phyloP scores from a whole-genome alignment of 2,797 vertebrate genomes.

The Lutjanus campechanus region DNA sequence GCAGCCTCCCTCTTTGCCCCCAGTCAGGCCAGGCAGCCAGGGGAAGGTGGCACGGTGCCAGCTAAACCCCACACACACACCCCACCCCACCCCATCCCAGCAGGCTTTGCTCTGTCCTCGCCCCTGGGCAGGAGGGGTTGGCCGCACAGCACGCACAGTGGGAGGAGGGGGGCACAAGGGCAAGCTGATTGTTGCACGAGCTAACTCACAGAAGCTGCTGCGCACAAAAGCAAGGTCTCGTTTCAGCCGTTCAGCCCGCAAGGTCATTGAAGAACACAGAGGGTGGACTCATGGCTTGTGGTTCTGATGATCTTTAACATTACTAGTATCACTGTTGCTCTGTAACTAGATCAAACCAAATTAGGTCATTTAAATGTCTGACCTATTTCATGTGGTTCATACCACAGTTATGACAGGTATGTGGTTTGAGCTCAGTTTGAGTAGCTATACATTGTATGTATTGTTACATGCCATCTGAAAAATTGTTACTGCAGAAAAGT shows the following conservation, averaged over 20 bases:
- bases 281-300: conserved; percentile 48
- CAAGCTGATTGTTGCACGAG: conserved; percentile 73
- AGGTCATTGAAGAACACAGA: conserved; percentile 68
- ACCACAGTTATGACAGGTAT: conserved; percentile 40
- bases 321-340: conserved; percentile 29
- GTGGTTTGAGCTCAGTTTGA: conserved; percentile 28
- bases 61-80: conserved; percentile 28
- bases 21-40: conserved; percentile 73
- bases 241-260: conserved; percentile 53
- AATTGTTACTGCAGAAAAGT: background rate
- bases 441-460: background rate
- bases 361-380: conserved; percentile 73
- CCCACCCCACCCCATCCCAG: conserved; percentile 60
- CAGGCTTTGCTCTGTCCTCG: conserved; percentile 81
- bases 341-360: conserved; percentile 77
- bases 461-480: conserved; percentile 4
- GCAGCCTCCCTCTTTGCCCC: conserved; percentile 78
- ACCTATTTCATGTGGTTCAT: conserved; percentile 72
- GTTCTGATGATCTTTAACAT: conserved; percentile 62
- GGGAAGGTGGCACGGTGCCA: conserved; percentile 76
- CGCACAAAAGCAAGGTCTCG: conserved; percentile 52
- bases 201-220: conserved; percentile 63
- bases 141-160: conserved; percentile 68
- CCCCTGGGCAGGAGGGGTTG: conserved; percentile 78
- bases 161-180: conserved; percentile 74